A percentile compares a stretch with the other conserved stretches of the same genome.
Conservation (phyloP, 2,797 vertebrate species). For the Pseudochromis fuscus region DNA sequence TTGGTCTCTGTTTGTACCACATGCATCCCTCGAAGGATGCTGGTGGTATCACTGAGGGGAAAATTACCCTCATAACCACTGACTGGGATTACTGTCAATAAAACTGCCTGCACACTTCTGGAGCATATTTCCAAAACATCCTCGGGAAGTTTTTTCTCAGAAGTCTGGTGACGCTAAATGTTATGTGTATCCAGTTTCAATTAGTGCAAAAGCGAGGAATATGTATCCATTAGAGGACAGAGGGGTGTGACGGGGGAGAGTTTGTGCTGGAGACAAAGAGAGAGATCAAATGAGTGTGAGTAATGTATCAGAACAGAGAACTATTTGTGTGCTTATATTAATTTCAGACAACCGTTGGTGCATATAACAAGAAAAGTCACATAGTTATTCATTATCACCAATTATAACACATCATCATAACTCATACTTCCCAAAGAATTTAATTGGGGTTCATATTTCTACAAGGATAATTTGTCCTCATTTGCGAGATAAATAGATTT, state of each 20-base stretch:
- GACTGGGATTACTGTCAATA: constrained; percentile 51
- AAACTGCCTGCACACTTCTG: constrained; percentile 20
- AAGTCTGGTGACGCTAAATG: constrained; percentile 22
- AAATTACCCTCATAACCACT: constrained; percentile 49
- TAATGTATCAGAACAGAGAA: constrained; percentile 38
- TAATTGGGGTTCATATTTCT: constrained; percentile 11
- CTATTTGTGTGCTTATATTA: constrained; percentile 37
- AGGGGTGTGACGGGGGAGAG: constrained; percentile 9
- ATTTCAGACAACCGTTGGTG: constrained; percentile 48
- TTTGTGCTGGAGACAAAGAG: background rate
- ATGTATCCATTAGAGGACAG: constrained; percentile 14
- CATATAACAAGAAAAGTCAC: constrained; percentile 39
- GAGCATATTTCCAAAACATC: constrained; percentile 47
- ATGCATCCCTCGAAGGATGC: constrained; percentile 55
- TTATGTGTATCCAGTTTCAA: constrained; percentile 18
- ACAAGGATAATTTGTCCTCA: constrained; percentile 38
- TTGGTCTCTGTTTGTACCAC: constrained; percentile 47
- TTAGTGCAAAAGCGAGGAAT: constrained; percentile 50
- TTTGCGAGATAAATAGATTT: constrained; percentile 42
- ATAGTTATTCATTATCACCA: constrained; percentile 43
- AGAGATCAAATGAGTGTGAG: constrained; percentile 31
- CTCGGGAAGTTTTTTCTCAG: background rate
- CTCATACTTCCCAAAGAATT: constrained; percentile 27
- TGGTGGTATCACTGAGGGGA: constrained; percentile 38
- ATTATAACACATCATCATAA: constrained; percentile 45